These are phyloP conservation scores for Cryptophagus acutangulus DNA, from an alignment of 2,888 invertebrate species.

Conservation along the genomic window DNA sequence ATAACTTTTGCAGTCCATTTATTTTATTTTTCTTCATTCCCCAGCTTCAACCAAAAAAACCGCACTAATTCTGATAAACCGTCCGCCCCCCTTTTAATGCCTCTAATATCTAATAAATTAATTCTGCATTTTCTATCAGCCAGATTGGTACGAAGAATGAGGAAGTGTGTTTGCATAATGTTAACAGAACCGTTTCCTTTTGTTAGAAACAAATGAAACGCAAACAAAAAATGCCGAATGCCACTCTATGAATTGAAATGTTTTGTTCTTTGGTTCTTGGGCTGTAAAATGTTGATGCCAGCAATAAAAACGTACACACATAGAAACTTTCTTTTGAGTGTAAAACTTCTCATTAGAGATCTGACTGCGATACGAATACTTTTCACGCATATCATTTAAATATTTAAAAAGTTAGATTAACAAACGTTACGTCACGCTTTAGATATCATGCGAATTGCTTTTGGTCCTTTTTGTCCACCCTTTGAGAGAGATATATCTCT, in stretches of 20 bases:
- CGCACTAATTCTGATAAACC: no score
- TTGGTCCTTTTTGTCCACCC: no score
- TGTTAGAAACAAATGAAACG: slow-evolving; percentile 3
- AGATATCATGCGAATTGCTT: no score
- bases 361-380: slow-evolving; percentile 36
- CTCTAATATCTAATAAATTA: no score
- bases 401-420: slow-evolving; percentile 31
- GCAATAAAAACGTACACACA: background rate
- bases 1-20: slow-evolving; percentile 26
- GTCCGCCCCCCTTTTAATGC: slow-evolving; percentile 7
- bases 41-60: no score
- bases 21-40: slow-evolving; percentile 4
- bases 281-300: no score
- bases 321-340: slow-evolving; percentile 13
- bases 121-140: no score
- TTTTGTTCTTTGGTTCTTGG: no score
- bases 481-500: no score
- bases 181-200: background rate
- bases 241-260: slow-evolving; percentile 3
- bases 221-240: background rate
- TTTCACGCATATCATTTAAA: slow-evolving; percentile 37
- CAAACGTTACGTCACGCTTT: slow-evolving; percentile 24
- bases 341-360: slow-evolving; percentile 26
- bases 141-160: background rate
- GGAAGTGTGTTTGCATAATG: background rate